Evolutionary conservation across 2,113 vertebrate species (phyloP).

Genomic region (Corapipo altera): DNA sequence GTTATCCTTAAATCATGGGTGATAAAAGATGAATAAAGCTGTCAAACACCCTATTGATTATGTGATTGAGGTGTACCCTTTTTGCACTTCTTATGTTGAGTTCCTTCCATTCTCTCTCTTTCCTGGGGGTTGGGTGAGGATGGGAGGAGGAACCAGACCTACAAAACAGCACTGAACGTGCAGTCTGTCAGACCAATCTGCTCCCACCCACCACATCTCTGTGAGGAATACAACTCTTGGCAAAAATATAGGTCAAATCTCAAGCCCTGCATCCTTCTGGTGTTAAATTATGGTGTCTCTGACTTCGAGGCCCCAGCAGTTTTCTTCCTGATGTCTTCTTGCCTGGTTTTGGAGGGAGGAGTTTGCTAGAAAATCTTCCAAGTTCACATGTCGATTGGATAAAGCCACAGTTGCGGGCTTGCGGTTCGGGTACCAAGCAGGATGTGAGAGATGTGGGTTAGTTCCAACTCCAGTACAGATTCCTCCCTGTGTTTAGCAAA

Average conservation of each 20-base stretch:
- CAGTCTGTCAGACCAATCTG: not conserved
- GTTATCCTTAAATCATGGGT: not conserved
- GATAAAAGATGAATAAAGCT: slow-evolving; percentile 55
- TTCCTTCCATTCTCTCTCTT: not conserved
- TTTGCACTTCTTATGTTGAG: not conserved
- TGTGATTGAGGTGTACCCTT: not conserved
- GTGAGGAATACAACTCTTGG: not conserved
- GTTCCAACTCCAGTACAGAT: not conserved
- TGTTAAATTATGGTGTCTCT: not conserved
- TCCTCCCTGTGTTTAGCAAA: not conserved
- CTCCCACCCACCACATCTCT: not conserved
- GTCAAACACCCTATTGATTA: slow-evolving; percentile 40
- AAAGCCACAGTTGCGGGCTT: not conserved
- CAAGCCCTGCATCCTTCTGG: not conserved
- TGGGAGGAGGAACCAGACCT: not conserved
- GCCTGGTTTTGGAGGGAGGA: not conserved
- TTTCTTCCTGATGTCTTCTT: not conserved
- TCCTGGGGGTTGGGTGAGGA: not conserved
- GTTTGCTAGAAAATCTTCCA: not conserved
- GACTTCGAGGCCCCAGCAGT: not conserved
- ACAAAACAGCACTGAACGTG: not conserved
- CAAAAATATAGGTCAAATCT: not conserved
- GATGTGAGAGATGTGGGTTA: not conserved
- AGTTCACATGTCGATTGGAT: not conserved
- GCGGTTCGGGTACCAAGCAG: not conserved